Base-by-base conservation (phyloP, 2,797 vertebrate genomes). In the Masticophis lateralis region DNA sequence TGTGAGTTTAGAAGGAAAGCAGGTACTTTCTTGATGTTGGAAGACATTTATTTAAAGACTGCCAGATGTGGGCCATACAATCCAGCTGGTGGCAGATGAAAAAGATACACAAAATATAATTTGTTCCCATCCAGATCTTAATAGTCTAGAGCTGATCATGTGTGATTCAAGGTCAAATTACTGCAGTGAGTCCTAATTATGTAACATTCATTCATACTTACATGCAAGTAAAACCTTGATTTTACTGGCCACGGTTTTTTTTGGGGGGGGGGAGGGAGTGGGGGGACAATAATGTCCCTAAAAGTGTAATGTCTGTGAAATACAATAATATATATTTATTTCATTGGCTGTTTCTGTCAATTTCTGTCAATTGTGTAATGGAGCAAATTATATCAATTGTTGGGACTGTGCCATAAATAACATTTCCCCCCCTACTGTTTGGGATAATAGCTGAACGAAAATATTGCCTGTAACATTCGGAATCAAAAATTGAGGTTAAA, bases 261-360 rank as follows among this genome's bases (percentile, higher is more conserved):
- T 47, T 43, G 0, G 18, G 74, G 69, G 4, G 74, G 0, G 0
- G 11, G 9, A 16, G 3, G 1, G 2, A 8, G 14, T 74, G 32
- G 9, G 32, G 2, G 16, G 1, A 83, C 22, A 47, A 83, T 20
- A 25, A 11, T 25, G 37, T 47, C 37, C 79, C 47, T 83, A 83
- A 83, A 83, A 83, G 10, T 25, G 37, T 47, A 83, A 83, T 83
- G 22, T 47, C 37, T 83, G 79, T 83, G 43, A 83, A 47, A 47
- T 83, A 22, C 22, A 83, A 83, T 83, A 2, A 12, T 47, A 83
- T 83, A 47, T 47, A 83, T 83, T 83, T 83, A 83, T 83, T 37
- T 25, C 74, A 47, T 47, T 47, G 20, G 43, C 25, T 83, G 37
- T 83, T 83, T 79, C 74, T 83, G 37, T 47, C 74, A 69, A 74